phyloP scores from a whole-genome alignment of 2,113 vertebrate species.

The Hippocampus guttulatus region DNA sequence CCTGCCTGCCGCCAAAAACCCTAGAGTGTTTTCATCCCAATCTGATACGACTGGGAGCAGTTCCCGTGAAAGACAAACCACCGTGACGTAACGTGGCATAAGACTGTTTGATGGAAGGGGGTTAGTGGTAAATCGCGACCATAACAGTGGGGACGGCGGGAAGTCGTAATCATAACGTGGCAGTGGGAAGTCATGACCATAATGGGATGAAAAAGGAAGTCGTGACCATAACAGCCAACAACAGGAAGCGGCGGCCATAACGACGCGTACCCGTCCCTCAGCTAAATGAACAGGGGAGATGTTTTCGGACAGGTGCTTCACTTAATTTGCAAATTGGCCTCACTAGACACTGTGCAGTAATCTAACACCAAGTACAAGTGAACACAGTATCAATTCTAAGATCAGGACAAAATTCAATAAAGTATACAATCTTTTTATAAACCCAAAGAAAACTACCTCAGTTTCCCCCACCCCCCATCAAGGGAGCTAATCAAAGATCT shows the following conservation, averaged over 20 bases:
- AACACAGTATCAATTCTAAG: not conserved
- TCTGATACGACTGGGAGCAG: slow-evolving; percentile 16
- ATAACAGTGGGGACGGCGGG: too few relatives aligned
- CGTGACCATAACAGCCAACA: not conserved
- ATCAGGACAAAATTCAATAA: not conserved
- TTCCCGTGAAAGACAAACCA: slow-evolving; percentile 43
- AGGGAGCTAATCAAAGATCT: too few relatives aligned
- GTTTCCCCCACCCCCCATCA: too few relatives aligned
- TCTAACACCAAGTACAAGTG: not conserved
- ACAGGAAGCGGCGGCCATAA: not conserved
- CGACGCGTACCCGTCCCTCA: not conserved
- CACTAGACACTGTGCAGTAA: not conserved
- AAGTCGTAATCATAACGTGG: too few relatives aligned
- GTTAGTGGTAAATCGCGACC: too few relatives aligned
- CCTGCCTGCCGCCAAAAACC: slow-evolving; percentile 24
- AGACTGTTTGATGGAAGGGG: not conserved
- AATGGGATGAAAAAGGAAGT: not conserved
- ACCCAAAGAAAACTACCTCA: too few relatives aligned
- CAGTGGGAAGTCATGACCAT: too few relatives aligned
- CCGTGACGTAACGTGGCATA: slow-evolving; percentile 23
- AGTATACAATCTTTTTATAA: too few relatives aligned
- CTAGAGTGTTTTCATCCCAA: slow-evolving; percentile 1
- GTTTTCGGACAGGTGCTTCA: not conserved
- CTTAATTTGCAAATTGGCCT: too few relatives aligned
- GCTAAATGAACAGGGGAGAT: not conserved